Base-by-base conservation (phyloP, 2,113 vertebrate species). In the Corydoras sp. region DNA sequence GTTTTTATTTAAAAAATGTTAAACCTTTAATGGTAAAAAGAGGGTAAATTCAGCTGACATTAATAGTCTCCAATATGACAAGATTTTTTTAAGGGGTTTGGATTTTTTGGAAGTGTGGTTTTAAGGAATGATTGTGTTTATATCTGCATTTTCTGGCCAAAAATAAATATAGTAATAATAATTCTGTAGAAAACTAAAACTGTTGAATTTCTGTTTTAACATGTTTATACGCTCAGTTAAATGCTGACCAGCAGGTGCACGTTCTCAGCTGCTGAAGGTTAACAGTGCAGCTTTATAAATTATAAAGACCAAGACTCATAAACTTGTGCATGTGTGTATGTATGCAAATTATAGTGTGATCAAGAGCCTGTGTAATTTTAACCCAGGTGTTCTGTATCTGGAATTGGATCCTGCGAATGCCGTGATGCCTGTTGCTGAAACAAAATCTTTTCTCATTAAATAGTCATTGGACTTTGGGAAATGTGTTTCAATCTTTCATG, bases 361-460 rank as follows among this genome's bases (percentile, higher is more conserved):
- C 3, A 9, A n/a, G 51, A 64, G 55, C 70, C 59, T 66, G 54
- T 73, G 55, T 56, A 74, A 65, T 59, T 55, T 60, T 64, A 13
- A 65, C 59, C 70, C 65, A 59, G 53, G 67, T 63, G 62, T 72
- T 48, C 60, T 70, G 60, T 64, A 63, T 58, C 68, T 77, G 77
- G 62, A 76, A 80, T 56, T 51, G 64, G 76, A 82, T 78, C 74
- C 73, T 67, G 70, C 51, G 24, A 75, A 68, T 79, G 72, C 58
- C 61, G 58, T 77, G 53, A 68, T 61, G 76, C 79, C 73, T 81
- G 76, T 53, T 73, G 72, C 65, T 73, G 76, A 77, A 79, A 80
- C 69, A 10, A 65, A 78, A 78, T 84, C 81, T 83, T 61, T 60
- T 69, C 60, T 82, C 73, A 88, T 86, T 87, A 89, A 89, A 89